phyloP scores from a whole-genome alignment of 2,113 vertebrate genomes.

The Neopipo cinnamomea region DNA sequence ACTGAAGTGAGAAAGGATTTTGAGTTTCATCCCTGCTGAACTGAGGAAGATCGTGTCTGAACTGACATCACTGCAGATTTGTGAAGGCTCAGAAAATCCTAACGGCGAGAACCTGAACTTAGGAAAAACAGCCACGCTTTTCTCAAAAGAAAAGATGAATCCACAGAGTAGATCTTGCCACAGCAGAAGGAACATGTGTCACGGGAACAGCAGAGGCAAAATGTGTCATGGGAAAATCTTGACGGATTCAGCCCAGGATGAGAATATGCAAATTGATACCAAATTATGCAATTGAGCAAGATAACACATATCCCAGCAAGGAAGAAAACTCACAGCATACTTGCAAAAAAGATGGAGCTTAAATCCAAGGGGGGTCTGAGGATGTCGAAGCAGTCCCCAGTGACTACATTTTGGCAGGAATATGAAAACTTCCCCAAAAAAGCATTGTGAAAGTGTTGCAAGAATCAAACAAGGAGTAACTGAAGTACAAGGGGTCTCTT shows the following conservation, averaged over 20 bases:
- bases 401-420: constrained; percentile 1
- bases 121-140: background rate
- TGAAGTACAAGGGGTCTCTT: background rate
- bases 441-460: background rate
- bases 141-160: background rate
- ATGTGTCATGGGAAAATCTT: constrained; percentile 39
- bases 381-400: background rate
- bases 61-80: background rate
- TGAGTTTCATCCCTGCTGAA: background rate
- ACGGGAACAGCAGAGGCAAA: constrained; percentile 55
- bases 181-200: constrained; percentile 42
- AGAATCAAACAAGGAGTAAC: background rate
- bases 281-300: constrained; percentile 43
- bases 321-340: constrained; percentile 32
- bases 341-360: background rate
- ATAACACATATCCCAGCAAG: constrained; percentile 39
- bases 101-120: background rate
- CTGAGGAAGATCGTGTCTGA: background rate
- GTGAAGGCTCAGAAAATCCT: background rate
- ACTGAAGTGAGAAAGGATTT: background rate
- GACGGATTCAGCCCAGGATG: constrained; percentile 12
- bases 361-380: background rate
- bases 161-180: background rate
- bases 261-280: constrained; percentile 54
- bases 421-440: background rate